Evolutionary conservation across 2,888 invertebrate species (phyloP), one percentile per base, ranked within the genome.

Genomic region (Drosophila siamana): DNA sequence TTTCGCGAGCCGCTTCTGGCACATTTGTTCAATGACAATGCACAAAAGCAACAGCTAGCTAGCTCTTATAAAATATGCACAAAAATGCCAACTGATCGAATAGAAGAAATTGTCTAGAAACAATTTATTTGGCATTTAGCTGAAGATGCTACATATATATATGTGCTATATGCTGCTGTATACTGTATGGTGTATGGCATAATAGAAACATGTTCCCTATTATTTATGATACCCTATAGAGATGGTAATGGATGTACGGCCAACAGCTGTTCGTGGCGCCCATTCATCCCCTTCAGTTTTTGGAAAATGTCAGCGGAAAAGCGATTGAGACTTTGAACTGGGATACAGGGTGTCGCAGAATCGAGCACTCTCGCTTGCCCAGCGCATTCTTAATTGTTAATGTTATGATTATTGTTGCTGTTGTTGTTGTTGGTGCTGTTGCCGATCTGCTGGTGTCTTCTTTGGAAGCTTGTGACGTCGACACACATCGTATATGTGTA

Each of bases 21-120:
- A 85, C 79, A 89, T 85, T 87, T 85, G 78, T 81, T 87, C 81
- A 89, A 89, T 89, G 85, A 85, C 89, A 87, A 89, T 82, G 74
- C 86, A 85, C 56, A 69, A 86, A 72, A 66, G 30, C 30, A 30
- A 30, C 30, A 30, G 30, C 30, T 66, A 76, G 52, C 65, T 70
- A 24, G 24, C 66, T 66, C 15, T 69, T 60, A n/a, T 30, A 61
- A 67, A 65, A 62, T 74, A 71, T 74, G 81, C 70, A 64, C 60
- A 69, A 59, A 66, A 22, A 54, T 72, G 59, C 48, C 63, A 77
- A 64, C 60, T 43, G 30, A 71, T 63, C 56, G 62, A 48, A 69
- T 70, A 70, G 63, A 70, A 74, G n/a, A 80, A 78, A 61, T 70
- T 68, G 59, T 74, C 56, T 61, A 61, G 59, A 60, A 73, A 51